A percentile compares a stretch with the other conserved stretches of the same genome.
Conservation (phyloP, 1,140 invertebrate species). For the Drosophila nigromelanica region DNA sequence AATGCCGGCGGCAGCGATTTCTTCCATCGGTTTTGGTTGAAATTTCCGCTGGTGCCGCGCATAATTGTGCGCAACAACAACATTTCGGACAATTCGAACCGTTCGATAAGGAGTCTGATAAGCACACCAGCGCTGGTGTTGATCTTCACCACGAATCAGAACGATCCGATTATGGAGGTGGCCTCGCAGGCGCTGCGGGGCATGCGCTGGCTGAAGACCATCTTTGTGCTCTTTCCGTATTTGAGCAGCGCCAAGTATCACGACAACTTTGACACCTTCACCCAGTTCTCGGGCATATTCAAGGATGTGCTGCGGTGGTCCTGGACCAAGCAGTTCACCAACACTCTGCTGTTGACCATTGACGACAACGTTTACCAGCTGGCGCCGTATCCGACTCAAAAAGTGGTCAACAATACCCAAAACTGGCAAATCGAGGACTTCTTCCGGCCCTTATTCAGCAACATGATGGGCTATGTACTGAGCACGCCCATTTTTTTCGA, state of each 20-base stretch:
- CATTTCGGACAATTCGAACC: not conserved
- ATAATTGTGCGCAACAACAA: constrained; percentile 46
- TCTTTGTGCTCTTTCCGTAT: constrained; percentile 63
- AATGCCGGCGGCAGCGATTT: constrained; percentile 41
- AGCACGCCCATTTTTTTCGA: constrained; percentile 62
- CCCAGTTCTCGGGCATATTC: constrained; percentile 26
- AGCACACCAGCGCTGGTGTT: constrained; percentile 70
- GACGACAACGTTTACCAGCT: constrained; percentile 54
- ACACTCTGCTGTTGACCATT: constrained; percentile 62
- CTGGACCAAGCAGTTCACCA: constrained; percentile 68
- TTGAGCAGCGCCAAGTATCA: constrained; percentile 32
- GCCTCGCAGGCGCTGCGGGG: constrained; percentile 48
- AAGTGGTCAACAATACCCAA: constrained; percentile 55
- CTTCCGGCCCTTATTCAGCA: constrained; percentile 28
- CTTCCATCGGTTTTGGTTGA: constrained; percentile 54
- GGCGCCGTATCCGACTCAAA: constrained; percentile 62
- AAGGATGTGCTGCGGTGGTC: constrained; percentile 52
- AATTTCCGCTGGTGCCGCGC: constrained; percentile 54
- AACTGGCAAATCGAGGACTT: constrained; percentile 53
- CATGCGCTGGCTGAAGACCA: constrained; percentile 61
- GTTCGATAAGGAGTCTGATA: constrained; percentile 48
- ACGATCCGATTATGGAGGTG: constrained; percentile 76
- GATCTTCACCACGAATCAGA: constrained; percentile 54
- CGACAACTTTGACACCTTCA: constrained; percentile 15
- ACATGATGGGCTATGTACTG: constrained; percentile 63